These are phyloP conservation scores for Varanus komodoensis DNA, from an alignment of 2,113 vertebrate species.

Conservation along the genomic window DNA sequence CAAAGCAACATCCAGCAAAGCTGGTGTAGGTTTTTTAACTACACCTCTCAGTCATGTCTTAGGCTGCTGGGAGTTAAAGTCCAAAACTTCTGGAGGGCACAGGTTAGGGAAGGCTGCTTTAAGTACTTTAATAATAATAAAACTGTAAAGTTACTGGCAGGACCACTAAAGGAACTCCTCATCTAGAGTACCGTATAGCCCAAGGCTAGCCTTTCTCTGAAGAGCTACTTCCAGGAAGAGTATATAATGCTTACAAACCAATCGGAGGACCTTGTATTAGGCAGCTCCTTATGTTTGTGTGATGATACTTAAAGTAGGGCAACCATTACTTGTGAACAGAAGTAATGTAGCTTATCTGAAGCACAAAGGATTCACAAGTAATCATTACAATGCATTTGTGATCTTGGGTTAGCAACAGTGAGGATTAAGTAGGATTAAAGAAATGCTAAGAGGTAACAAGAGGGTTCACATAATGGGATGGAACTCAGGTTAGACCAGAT, in stretches of 20 bases:
- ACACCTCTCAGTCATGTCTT: too few species aligned
- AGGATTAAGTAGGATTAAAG: not conserved
- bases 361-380: not conserved
- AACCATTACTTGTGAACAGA: not conserved
- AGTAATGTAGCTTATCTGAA: not conserved
- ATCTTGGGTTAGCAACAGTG: not conserved
- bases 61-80: too few species aligned
- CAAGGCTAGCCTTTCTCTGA: too few species aligned
- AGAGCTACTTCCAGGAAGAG: not conserved
- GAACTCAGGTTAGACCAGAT: not conserved
- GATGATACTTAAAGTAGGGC: not conserved
- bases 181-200: too few species aligned
- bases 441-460: not conserved
- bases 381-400: not conserved
- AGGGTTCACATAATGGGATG: not conserved
- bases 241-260: not conserved
- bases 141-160: too few species aligned
- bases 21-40: too few species aligned
- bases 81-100: too few species aligned
- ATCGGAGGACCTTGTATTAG: too few species aligned
- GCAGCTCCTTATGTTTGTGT: not conserved
- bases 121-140: too few species aligned
- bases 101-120: too few species aligned
- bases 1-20: too few species aligned
- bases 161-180: too few species aligned